Conservation (phyloP, 2,113 vertebrate genomes). For the Brienomyrus longianalis region DNA sequence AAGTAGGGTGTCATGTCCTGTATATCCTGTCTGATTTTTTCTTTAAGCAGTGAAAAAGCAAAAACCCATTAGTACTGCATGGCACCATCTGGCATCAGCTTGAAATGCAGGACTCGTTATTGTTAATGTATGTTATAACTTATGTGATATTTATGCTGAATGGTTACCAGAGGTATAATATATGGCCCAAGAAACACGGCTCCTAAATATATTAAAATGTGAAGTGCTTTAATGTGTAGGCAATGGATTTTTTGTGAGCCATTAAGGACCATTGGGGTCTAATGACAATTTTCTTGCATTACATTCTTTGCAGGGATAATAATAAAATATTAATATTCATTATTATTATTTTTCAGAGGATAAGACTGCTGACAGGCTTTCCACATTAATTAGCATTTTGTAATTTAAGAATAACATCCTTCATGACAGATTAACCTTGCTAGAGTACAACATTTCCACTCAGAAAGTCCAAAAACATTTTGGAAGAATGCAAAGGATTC, state of each 20-base stretch:
- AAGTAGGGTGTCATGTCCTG: not conserved
- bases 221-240: not conserved
- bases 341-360: constrained; percentile 2
- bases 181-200: not conserved
- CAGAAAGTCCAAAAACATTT: constrained; percentile 93
- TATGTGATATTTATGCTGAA: constrained; percentile 3
- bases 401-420: constrained; percentile 60
- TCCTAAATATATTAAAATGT: not conserved
- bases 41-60: not conserved
- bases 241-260: not conserved
- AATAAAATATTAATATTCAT: not conserved
- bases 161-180: not conserved
- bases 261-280: not conserved
- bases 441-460: constrained; percentile 35
- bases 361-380: constrained; percentile 47
- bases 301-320: not conserved
- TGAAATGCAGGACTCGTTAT: not conserved
- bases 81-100: not conserved
- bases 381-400: constrained; percentile 60
- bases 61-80: not conserved
- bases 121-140: not conserved
- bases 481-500: constrained; percentile 78
- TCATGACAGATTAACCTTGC: constrained; percentile 48
- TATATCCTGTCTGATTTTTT: not conserved
- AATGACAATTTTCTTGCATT: not conserved